phyloP scores from a whole-genome alignment of 2,797 vertebrate species.

The Lindbergichthys nudifrons region DNA sequence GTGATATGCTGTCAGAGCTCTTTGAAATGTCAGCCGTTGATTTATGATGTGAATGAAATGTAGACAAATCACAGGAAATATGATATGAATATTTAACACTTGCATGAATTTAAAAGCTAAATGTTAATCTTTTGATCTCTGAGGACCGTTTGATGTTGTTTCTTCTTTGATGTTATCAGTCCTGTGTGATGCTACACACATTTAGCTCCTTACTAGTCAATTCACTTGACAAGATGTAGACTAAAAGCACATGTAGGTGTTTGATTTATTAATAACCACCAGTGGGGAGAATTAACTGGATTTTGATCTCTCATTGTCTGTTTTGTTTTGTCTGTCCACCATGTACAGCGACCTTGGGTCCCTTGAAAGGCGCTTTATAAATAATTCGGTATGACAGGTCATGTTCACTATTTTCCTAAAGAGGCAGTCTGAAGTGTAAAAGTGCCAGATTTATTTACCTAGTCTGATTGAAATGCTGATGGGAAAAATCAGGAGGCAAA shows the following conservation, averaged over 20 bases:
- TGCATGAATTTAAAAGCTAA: neutral
- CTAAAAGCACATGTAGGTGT: neutral
- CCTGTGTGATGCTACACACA: too few species aligned
- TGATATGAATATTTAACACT: neutral
- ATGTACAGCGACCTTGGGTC: too few species aligned
- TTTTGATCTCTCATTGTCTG: too few species aligned
- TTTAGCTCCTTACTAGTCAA: neutral
- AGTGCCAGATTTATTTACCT: neutral
- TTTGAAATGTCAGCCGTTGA: too few species aligned
- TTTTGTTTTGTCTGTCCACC: too few species aligned
- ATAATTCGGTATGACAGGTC: neutral
- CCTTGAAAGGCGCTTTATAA: too few species aligned
- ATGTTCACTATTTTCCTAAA: too few species aligned
- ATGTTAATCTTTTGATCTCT: neutral
- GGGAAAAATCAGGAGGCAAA: neutral
- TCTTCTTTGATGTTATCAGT: too few species aligned
- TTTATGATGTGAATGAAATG: neutral
- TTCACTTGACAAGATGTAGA: too few species aligned
- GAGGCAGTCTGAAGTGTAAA: neutral
- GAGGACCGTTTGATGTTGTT: neutral
- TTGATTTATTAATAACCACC: neutral
- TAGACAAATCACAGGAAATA: neutral
- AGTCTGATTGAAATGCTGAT: neutral
- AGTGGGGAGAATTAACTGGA: neutral
- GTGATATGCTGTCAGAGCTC: too few species aligned